Evolutionary conservation across 2,888 invertebrate species (phyloP).

Genomic region (Stenotaenia linearis): DNA sequence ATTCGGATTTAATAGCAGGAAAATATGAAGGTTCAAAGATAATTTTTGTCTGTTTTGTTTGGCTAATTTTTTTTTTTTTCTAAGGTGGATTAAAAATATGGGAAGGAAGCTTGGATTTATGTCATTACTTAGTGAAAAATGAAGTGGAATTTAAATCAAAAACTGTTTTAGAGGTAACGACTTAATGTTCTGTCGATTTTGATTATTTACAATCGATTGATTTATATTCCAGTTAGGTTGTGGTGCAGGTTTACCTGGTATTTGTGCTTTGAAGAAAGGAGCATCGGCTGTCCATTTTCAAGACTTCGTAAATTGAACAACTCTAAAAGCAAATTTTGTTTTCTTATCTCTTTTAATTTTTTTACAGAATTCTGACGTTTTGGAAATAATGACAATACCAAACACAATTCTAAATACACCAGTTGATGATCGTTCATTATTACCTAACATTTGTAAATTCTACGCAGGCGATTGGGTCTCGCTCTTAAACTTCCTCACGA

Average conservation of each 20-base stretch:
- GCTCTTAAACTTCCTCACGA: conserved; percentile 48
- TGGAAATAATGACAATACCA: conserved; percentile 71
- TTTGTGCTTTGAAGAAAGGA: conserved; percentile 63
- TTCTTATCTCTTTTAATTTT: too few species aligned
- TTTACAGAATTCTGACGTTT: conserved; percentile 73
- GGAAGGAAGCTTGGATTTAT: conserved; percentile 85
- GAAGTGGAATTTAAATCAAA: conserved; percentile 46
- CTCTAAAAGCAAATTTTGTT: background rate
- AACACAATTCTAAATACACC: conserved; percentile 64
- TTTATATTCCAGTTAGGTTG: conserved; percentile 71
- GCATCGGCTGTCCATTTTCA: conserved; percentile 71
- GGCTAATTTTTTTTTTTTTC: conserved; percentile 40
- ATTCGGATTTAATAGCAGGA: conserved; percentile 68
- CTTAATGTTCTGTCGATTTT: background rate
- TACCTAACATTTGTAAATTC: conserved; percentile 49
- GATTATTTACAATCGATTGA: background rate
- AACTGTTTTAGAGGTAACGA: conserved; percentile 61
- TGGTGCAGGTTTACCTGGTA: conserved; percentile 83
- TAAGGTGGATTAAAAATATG: conserved; percentile 90
- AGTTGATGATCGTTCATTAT: conserved; percentile 46
- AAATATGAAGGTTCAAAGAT: conserved; percentile 81
- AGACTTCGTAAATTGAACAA: conserved; percentile 67
- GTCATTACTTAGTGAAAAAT: conserved; percentile 54
- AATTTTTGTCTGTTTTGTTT: too few species aligned
- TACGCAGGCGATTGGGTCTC: conserved; percentile 69